Evolutionary conservation across 2,113 vertebrate species (phyloP).

Genomic region (Bubo scandiacus): DNA sequence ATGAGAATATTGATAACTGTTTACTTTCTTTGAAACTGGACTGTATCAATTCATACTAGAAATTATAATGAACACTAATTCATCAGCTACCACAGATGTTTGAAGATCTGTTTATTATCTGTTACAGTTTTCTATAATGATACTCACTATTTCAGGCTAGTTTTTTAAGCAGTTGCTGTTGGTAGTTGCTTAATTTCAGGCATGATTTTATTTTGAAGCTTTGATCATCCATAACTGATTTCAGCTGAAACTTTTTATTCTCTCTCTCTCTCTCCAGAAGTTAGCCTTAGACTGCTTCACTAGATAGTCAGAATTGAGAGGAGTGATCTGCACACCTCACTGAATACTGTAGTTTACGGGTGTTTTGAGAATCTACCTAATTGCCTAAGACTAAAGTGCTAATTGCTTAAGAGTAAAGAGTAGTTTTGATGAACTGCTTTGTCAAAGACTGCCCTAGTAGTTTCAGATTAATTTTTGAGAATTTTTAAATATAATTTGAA

Average conservation of each 20-base stretch:
- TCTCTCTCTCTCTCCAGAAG: background rate
- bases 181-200: background rate
- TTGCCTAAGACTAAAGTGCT: background rate
- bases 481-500: background rate
- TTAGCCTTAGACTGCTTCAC: background rate
- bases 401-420: background rate
- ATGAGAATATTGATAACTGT: background rate
- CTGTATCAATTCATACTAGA: background rate
- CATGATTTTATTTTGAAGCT: background rate
- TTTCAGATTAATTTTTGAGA: background rate
- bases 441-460: background rate
- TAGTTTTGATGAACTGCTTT: background rate
- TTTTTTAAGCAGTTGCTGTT: background rate
- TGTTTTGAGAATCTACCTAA: background rate
- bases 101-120: background rate
- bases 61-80: background rate
- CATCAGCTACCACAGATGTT: background rate
- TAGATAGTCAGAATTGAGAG: background rate
- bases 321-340: rapidly evolving
- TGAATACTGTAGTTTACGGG: background rate
- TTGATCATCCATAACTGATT: background rate
- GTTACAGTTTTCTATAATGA: background rate
- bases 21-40: background rate
- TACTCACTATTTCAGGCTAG: background rate
- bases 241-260: background rate